Percentiles rank a stretch among this genome's conserved stretches.
Conservation (phyloP, 2,113 vertebrate species). For the Bubalus kerabau region DNA sequence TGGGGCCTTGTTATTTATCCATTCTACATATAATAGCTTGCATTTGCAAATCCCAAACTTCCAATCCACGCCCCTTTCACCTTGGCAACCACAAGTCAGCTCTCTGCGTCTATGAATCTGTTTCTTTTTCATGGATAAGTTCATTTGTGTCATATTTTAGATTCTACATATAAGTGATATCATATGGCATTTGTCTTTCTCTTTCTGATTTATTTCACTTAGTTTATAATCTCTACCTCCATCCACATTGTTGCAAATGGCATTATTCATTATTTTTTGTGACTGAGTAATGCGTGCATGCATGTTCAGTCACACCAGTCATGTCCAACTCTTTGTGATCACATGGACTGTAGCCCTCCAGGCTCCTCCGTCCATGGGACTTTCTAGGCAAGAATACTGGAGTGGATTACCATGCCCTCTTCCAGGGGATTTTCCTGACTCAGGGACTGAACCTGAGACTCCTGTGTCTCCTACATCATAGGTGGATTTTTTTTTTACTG, state of each 20-base stretch:
- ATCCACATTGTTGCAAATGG: background rate
- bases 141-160: background rate
- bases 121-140: background rate
- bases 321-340: background rate
- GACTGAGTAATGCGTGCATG: background rate
- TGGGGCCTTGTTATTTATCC: background rate
- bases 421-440: background rate
- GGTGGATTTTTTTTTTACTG: background rate
- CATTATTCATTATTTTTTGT: background rate
- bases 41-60: background rate
- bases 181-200: background rate
- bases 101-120: background rate
- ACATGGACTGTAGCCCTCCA: background rate
- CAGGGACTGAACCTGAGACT: background rate
- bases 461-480: background rate
- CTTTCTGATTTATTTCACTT: background rate
- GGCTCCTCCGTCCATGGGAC: background rate
- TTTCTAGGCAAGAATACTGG: background rate
- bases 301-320: background rate
- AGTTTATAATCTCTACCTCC: background rate
- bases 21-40: background rate
- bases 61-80: background rate
- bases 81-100: background rate
- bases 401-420: background rate
- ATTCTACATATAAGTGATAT: background rate